Evolutionary conservation across 2,113 vertebrate genomes (phyloP), one percentile per base, ranked within the genome.

Genomic region (Chloropsis cyanopogon): DNA sequence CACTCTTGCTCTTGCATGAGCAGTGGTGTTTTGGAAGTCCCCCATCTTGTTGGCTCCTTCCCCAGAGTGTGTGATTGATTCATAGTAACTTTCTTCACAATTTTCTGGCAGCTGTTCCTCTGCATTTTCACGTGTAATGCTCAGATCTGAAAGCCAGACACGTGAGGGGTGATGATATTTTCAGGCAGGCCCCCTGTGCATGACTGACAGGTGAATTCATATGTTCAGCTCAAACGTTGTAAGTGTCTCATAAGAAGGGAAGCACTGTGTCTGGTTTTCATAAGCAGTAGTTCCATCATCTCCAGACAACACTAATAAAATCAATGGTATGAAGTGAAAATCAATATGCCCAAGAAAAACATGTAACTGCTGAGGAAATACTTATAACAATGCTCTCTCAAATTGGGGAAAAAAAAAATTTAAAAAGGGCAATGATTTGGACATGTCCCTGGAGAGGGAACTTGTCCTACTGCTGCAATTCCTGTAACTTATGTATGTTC

Each of bases 161-260:
- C 0, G 0, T 72, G 53, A 83, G 42, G 53, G 26, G 50, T 80
- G 73, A 81, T 86, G 93, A 57, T 68, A 72, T 94, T 93, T 95
- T 93, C 83, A 91, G 78, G 63, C 61, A 81, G 83, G 79, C 61
- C 86, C 84, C 87, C 78, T 59, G 33, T 6, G 31, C 50, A 56
- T 26, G 20, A 82, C 87, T 69, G 94, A 97, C 97, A 98, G 96
- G 95, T 95, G 97, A 93, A 93, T 91, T 95, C 94, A 76, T 92
- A 87, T 28, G 7, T 75, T 95, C 94, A 95, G 88, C 88, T 92
- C 76, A 33, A 79, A 26, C 1, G 0, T 33, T 14, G 7, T 69
- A 78, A 93, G 87, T 37, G 66, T 79, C 82, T 97, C 76, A 72
- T 60, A 60, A 53, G 96, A 78, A 79, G 85, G 50, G 83, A 73